These are phyloP conservation scores for Marisa cornuarietis DNA, from an alignment of 1,140 invertebrate species.

Conservation along the genomic window DNA sequence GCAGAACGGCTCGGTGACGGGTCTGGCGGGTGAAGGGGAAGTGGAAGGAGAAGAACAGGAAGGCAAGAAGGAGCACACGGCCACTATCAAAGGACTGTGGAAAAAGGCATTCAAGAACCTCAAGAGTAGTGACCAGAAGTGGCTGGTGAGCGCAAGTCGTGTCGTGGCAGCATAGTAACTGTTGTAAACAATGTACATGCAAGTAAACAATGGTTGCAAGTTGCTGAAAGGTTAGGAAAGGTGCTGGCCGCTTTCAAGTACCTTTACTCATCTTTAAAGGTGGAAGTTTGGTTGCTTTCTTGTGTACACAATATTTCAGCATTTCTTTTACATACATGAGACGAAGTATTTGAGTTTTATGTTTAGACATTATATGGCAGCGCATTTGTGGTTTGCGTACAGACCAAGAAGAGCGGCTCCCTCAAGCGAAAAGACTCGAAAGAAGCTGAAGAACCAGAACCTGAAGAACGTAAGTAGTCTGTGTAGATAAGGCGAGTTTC, in stretches of 20 bases:
- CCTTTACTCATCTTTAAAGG: too few relatives aligned
- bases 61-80: constrained; percentile 72
- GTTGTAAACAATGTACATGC: too few relatives aligned
- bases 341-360: neutral
- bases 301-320: too few relatives aligned
- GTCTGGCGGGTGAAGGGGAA: constrained; percentile 64
- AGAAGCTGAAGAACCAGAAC: constrained; percentile 39
- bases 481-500: too few relatives aligned
- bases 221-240: too few relatives aligned
- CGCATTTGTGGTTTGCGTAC: constrained; percentile 20
- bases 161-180: too few relatives aligned
- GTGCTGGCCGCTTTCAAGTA: too few relatives aligned
- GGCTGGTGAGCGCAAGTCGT: constrained; percentile 20
- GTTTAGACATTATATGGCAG: neutral
- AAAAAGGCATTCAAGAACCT: constrained; percentile 95
- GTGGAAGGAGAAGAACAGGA: constrained; percentile 43
- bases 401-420: constrained; percentile 52
- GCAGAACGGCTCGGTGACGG: constrained; percentile 67
- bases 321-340: too few relatives aligned
- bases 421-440: constrained; percentile 47
- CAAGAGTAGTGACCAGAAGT: constrained; percentile 68
- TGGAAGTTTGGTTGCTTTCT: too few relatives aligned
- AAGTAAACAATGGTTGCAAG: too few relatives aligned
- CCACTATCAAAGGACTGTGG: constrained; percentile 96
- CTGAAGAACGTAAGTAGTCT: constrained; percentile 29